These are phyloP conservation scores for Gryllus bimaculatus DNA, from an alignment of 1,140 invertebrate genomes.

Conservation along the genomic window DNA sequence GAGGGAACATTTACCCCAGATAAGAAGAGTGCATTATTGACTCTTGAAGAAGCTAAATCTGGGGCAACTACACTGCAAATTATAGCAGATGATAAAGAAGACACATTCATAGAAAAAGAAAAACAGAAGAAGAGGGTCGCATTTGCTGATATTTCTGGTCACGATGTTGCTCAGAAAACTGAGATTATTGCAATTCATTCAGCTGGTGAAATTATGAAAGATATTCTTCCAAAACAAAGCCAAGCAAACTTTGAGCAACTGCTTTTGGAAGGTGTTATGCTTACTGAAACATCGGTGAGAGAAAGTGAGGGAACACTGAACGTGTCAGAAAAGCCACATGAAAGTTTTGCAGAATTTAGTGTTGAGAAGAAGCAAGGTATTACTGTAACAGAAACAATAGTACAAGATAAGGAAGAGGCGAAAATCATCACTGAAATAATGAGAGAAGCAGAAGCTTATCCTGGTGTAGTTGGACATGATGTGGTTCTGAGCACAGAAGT, in stretches of 20 bases:
- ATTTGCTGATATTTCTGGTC: slow-evolving; percentile 28
- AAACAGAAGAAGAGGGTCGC: slow-evolving; percentile 28
- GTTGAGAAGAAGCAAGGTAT: slow-evolving; percentile 25
- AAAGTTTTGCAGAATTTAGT: slow-evolving; percentile 19
- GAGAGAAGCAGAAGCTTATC: slow-evolving; percentile 33
- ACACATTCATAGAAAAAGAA: slow-evolving; percentile 23
- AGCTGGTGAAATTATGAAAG: slow-evolving; percentile 26
- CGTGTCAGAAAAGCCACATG: slow-evolving; percentile 14
- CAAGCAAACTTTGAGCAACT: slow-evolving; percentile 27
- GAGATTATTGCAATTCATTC: slow-evolving; percentile 28
- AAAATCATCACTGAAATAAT: slow-evolving; percentile 34
- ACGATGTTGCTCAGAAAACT: slow-evolving; percentile 31
- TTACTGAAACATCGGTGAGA: slow-evolving; percentile 29
- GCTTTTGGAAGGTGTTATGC: slow-evolving; percentile 31
- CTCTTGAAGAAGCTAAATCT: slow-evolving; percentile 30
- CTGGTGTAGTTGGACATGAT: slow-evolving; percentile 27
- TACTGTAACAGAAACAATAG: slow-evolving; percentile 31
- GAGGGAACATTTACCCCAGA: slow-evolving; percentile 25
- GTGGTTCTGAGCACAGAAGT: slow-evolving; percentile 36
- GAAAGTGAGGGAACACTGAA: slow-evolving; percentile 30
- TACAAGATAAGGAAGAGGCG: slow-evolving; percentile 33
- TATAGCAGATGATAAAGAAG: slow-evolving; percentile 33
- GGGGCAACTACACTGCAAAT: slow-evolving; percentile 33
- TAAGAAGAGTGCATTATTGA: slow-evolving; percentile 27
- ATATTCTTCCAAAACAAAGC: slow-evolving; percentile 24